Evolutionary conservation across 2,797 vertebrate genomes (phyloP).

Genomic region (Vultur gryphus): DNA sequence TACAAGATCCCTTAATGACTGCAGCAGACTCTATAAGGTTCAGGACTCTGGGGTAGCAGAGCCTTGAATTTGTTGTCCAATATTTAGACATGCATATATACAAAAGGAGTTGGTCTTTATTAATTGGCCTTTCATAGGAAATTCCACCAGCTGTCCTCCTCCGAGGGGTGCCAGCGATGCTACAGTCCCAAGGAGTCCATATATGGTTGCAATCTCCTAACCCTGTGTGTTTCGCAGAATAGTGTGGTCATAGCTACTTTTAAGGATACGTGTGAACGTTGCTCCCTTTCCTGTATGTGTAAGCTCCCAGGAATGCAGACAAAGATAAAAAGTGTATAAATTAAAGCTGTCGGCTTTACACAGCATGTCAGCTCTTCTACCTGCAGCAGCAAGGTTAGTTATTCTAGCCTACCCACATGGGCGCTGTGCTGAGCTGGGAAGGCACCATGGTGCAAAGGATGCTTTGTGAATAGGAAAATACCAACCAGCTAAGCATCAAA

Average conservation of each 20-base stretch:
- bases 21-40: not conserved
- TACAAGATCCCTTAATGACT: not conserved
- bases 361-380: not conserved
- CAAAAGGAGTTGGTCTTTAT: slow-evolving; percentile 48
- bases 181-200: slow-evolving; percentile 54
- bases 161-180: slow-evolving; percentile 47
- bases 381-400: not conserved
- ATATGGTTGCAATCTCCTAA: slow-evolving; percentile 67
- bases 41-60: not conserved
- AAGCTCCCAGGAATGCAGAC: slow-evolving; percentile 33
- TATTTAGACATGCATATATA: slow-evolving; percentile 56
- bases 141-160: slow-evolving; percentile 49
- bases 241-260: slow-evolving; percentile 41
- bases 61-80: slow-evolving; percentile 9
- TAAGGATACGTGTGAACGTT: slow-evolving; percentile 56
- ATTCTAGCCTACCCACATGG: rapidly evolving
- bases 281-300: slow-evolving; percentile 25
- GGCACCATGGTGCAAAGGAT: not conserved
- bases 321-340: not conserved
- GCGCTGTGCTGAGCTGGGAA: not conserved
- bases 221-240: not conserved
- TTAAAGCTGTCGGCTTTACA: not conserved
- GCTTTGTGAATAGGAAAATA: not conserved
- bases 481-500: not conserved
- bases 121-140: slow-evolving; percentile 54